Evolutionary conservation across 1,140 invertebrate species (phyloP).

Genomic region (Megalonaias nervosa): DNA sequence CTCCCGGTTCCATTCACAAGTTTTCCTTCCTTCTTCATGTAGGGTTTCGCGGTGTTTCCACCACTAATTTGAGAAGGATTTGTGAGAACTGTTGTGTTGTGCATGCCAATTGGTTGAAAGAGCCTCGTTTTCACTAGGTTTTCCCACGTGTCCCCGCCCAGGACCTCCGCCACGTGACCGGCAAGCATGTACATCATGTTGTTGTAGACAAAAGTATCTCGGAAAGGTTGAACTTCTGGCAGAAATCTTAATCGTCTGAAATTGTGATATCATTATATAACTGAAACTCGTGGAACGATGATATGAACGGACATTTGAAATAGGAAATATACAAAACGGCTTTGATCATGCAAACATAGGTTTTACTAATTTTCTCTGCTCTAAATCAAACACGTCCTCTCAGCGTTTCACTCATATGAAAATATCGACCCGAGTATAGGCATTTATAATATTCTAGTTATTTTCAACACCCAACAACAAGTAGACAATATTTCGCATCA

Average conservation of each 20-base stretch:
- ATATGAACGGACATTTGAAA: no score
- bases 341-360: no score
- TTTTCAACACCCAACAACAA: no score
- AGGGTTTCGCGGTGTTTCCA: not conserved
- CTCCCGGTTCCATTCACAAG: constrained; percentile 6
- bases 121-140: constrained; percentile 42
- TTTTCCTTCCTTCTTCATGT: constrained; percentile 4
- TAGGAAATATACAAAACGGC: no score
- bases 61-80: not conserved
- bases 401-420: no score
- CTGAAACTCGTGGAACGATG: no score
- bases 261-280: no score
- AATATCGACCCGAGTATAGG: no score
- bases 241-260: constrained; percentile 43
- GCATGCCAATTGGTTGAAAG: constrained; percentile 45
- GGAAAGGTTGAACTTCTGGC: constrained; percentile 37
- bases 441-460: no score
- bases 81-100: constrained; percentile 32
- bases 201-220: constrained; percentile 45
- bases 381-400: no score
- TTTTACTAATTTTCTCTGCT: no score
- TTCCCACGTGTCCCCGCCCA: constrained; percentile 48
- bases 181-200: constrained; percentile 45
- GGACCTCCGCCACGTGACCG: constrained; percentile 37
- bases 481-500: no score